Evolutionary conservation across 2,888 invertebrate genomes (phyloP), one percentile per base, ranked within the genome.

Genomic region (Cecidostiba fungosa): DNA sequence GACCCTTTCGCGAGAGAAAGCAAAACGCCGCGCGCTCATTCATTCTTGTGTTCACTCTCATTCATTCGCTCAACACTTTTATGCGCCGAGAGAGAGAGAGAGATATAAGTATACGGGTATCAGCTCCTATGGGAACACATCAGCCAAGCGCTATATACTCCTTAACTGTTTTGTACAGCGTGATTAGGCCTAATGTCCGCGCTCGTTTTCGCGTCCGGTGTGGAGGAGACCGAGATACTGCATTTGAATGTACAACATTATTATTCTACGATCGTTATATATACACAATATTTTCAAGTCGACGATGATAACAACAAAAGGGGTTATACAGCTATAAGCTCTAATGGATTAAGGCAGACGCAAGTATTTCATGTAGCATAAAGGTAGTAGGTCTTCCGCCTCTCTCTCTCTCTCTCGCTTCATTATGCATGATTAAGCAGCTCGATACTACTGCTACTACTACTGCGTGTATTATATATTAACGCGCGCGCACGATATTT

Each of bases 11-110:
- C 29, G 62, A 77, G 36, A 77, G 66, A 66, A 29, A 66, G 66
- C 66, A 29, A 66, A 69, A 29, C 36, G 76, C 59, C 39, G 54
- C 82, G 77, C 88, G 88, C 89, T 90, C 90, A 89, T 89, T 91
- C 91, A 90, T 90, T 89, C 89, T 87, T 82, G 89, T 89, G 88
- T 90, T 90, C 89, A 87, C 73, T 84, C 90, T 90, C 92, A 91
- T 91, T 92, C 91, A 91, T 91, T 91, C 92, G 90, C 91, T 92
- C 91, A 92, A 92, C 91, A 93, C 92, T 92, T 92, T 92, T 92
- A 92, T 92, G 91, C 90, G 88, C 89, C 89, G 54, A 5, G 54
- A 50, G 50, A n/a, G n/a, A n/a, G n/a, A n/a, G n/a, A n/a, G n/a
- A n/a, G n/a, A n/a, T n/a, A n/a, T n/a, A n/a, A n/a, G 89, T 90